These are phyloP conservation scores for Euthynnus affinis DNA, from an alignment of 2,797 vertebrate species.

Conservation along the genomic window DNA sequence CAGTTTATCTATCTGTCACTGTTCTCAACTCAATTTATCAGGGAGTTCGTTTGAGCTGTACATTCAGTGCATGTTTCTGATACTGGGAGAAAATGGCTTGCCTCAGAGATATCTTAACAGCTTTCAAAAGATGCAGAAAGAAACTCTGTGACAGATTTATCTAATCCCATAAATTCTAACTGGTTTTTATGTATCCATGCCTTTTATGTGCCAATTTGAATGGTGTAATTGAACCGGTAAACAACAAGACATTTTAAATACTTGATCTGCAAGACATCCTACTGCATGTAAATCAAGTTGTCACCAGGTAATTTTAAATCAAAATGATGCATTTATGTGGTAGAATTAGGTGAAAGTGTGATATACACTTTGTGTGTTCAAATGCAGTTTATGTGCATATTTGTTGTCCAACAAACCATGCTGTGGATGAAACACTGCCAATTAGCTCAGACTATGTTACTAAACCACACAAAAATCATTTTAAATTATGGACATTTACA, in stretches of 20 bases:
- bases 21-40: conserved; percentile 80
- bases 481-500: too few species aligned
- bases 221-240: conserved; percentile 81
- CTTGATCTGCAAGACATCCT: conserved; percentile 50
- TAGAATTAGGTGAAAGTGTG: conserved; percentile 28
- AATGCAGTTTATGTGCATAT: conserved; percentile 8
- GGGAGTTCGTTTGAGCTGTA: conserved; percentile 64
- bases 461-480: background rate
- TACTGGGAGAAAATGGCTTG: conserved; percentile 68
- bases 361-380: conserved; percentile 19
- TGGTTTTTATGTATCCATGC: conserved; percentile 78
- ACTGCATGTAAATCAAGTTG: conserved; percentile 64
- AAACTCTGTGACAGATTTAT: conserved; percentile 82
- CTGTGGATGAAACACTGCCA: background rate
- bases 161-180: conserved; percentile 76
- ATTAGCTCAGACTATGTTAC: background rate
- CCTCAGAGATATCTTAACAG: conserved; percentile 77
- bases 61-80: conserved; percentile 66
- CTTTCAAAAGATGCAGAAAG: conserved; percentile 81
- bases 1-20: conserved; percentile 73
- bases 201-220: conserved; percentile 83
- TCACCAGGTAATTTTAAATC: conserved; percentile 68
- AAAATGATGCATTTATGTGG: conserved; percentile 67
- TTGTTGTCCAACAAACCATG: background rate
- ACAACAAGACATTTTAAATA: conserved; percentile 75